phyloP scores from a whole-genome alignment of 2,888 invertebrate species.

The Meandrusa payeni region DNA sequence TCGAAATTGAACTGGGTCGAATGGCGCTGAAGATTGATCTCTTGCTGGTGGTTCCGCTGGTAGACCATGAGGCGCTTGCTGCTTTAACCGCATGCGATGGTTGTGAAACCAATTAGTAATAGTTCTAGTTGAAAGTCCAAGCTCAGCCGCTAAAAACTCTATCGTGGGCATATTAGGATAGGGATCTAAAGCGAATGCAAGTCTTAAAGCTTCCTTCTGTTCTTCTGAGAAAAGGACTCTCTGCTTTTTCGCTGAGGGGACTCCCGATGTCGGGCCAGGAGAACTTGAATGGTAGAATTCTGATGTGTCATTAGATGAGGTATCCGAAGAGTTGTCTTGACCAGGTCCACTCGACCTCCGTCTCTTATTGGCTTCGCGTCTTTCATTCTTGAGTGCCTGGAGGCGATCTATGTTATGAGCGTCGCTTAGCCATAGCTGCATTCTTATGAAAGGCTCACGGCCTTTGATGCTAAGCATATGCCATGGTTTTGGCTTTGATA shows the following conservation, averaged over 20 bases:
- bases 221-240: conserved; percentile 98
- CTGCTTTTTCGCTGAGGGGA: conserved; percentile 95
- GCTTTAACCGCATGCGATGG: conserved; percentile 98
- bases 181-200: conserved; percentile 97
- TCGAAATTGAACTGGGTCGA: conserved; percentile 95
- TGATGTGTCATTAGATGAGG: conserved; percentile 93
- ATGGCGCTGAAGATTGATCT: conserved; percentile 87
- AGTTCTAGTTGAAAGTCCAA: conserved; percentile 95
- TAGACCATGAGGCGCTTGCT: conserved; percentile 90
- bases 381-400: conserved; percentile 94
- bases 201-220: conserved; percentile 96
- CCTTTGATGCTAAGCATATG: conserved; percentile 99
- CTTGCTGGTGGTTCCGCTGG: conserved; percentile 87
- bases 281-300: conserved; percentile 93
- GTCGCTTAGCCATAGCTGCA: conserved; percentile 98
- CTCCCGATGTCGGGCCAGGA: conserved; percentile 87
- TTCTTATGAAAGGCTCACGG: conserved; percentile 96
- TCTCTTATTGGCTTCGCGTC: conserved; percentile 94
- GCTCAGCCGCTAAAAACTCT: conserved; percentile 95
- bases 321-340: conserved; percentile 93
- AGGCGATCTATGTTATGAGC: conserved; percentile 96
- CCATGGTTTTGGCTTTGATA: conserved; percentile 99
- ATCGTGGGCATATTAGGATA: conserved; percentile 98
- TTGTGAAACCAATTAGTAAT: conserved; percentile 99
- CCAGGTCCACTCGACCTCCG: conserved; percentile 91